Evolutionary conservation across 2,797 vertebrate species (phyloP).

Genomic region (Myotis pilosus): DNA sequence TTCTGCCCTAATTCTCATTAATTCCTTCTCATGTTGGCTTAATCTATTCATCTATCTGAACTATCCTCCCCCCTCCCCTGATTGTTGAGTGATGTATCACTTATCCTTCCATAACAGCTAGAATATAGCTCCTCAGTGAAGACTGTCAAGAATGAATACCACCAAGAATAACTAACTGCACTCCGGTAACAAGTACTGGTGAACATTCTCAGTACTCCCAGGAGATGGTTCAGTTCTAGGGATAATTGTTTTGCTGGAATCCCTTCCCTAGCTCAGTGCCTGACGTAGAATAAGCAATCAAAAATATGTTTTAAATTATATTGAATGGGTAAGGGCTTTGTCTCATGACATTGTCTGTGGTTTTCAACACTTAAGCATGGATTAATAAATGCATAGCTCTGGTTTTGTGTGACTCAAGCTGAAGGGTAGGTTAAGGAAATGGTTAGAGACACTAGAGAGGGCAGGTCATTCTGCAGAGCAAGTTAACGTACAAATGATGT

Average conservation of each 20-base stretch:
- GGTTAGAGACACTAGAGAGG: neutral
- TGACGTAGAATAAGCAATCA: neutral
- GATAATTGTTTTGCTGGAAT: neutral
- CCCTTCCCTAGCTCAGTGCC: neutral
- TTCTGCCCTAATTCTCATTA: constrained; percentile 25
- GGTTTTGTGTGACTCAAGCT: neutral
- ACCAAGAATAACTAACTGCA: neutral
- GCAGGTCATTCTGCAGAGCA: neutral
- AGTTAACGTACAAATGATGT: neutral
- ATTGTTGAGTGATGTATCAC: neutral
- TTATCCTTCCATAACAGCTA: neutral
- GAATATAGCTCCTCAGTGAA: neutral
- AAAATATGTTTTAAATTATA: neutral
- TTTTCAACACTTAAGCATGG: neutral
- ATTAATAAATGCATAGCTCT: neutral
- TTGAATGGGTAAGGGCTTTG: neutral
- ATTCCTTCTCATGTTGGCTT: neutral
- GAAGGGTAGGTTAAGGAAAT: neutral
- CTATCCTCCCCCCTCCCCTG: neutral
- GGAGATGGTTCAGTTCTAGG: neutral
- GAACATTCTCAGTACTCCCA: neutral
- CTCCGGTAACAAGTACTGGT: neutral
- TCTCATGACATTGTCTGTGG: neutral
- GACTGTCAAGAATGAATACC: neutral
- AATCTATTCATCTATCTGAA: neutral